phyloP scores from a whole-genome alignment of 1,140 invertebrate species.

The Pinna nobilis region DNA sequence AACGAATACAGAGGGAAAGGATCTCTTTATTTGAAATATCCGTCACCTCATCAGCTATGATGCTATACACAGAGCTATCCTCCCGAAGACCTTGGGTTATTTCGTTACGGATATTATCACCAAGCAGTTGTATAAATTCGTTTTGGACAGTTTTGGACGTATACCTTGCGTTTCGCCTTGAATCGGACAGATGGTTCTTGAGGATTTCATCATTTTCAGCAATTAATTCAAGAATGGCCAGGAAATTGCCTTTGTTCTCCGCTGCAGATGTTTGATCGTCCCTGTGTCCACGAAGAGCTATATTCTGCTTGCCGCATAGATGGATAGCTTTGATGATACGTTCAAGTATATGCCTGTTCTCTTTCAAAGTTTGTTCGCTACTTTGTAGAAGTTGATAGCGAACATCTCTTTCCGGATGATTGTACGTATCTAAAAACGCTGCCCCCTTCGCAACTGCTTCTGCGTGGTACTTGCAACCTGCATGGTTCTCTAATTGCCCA shows the following conservation, averaged over 20 bases:
- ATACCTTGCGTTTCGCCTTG: constrained; percentile 8
- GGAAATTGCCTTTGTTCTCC: constrained; percentile 10
- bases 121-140: constrained; percentile 7
- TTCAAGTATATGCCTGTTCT: not conserved
- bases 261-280: not conserved
- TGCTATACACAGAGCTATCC: not conserved
- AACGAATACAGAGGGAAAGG: not conserved
- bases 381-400: not conserved
- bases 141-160: constrained; percentile 20
- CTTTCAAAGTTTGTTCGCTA: not conserved
- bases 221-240: not conserved
- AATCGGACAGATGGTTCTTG: not conserved
- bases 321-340: not conserved
- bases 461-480: constrained; percentile 1
- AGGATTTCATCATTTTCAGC: constrained; percentile 12
- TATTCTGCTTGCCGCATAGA: constrained; percentile 4
- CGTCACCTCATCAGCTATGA: constrained; percentile 4
- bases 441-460: not conserved
- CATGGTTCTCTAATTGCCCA: not conserved
- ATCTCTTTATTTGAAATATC: constrained; percentile 10
- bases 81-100: not conserved
- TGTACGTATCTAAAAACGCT: not conserved
- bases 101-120: constrained; percentile 1
- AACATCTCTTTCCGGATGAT: not conserved
- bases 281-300: constrained; percentile 2